Conservation (phyloP, 2,888 invertebrate species). For the Rotaria macrura region DNA sequence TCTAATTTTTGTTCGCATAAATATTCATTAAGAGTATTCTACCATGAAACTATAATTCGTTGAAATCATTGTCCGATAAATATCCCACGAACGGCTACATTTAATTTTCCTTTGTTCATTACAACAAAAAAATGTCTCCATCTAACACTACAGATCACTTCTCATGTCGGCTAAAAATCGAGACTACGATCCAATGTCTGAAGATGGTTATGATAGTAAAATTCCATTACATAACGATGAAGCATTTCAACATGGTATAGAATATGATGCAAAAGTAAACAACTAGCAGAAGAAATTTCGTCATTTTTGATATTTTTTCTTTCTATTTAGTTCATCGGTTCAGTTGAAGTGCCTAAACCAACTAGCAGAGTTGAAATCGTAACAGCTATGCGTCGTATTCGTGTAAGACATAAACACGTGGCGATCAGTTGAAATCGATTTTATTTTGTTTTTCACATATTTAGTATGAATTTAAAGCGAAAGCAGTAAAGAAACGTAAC, state of each 20-base stretch:
- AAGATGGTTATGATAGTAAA: conserved; percentile 52
- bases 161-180: neutral
- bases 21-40: too few species aligned
- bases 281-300: neutral
- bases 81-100: neutral
- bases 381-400: conserved; percentile 91
- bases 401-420: conserved; percentile 60
- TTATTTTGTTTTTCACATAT: conserved; percentile 43
- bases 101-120: neutral
- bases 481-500: conserved; percentile 91
- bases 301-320: conserved; percentile 22
- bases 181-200: conserved; percentile 5
- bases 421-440: neutral
- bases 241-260: conserved; percentile 89
- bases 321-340: conserved; percentile 85
- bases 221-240: conserved; percentile 86
- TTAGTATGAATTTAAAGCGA: conserved; percentile 96
- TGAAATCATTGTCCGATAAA: neutral
- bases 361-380: conserved; percentile 94
- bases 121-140: neutral
- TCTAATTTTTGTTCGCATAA: too few species aligned
- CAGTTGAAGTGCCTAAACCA: conserved; percentile 88
- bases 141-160: neutral
- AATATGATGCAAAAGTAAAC: conserved; percentile 87
- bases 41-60: neutral